Base-by-base conservation (phyloP, 2,797 vertebrate genomes). In the Sebastes umbrosus region DNA sequence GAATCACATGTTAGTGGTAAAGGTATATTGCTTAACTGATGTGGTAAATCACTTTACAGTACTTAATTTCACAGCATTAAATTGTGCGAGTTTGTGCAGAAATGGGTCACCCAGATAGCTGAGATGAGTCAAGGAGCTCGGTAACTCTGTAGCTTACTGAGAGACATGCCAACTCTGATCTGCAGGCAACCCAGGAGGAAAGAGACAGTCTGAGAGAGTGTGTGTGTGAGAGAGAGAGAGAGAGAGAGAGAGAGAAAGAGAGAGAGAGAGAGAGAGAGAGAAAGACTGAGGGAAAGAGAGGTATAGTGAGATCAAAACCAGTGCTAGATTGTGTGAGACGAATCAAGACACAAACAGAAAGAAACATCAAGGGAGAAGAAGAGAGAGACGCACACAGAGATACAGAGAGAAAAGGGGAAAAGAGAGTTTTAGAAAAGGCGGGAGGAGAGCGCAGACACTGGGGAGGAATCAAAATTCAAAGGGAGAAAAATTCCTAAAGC, bases 41-140 rank as follows among this genome's bases (percentile, higher is more conserved):
- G 81, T 75, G 54, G 25, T 27, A 73, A 85, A 82, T 77, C 13
- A 27, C 68, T 75, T 79, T 71, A 81, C 67, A 70, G 50, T 59
- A 18, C 52, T 84, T 84, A 57, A 46, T 79, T 78, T 86, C 82
- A 82, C 72, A 70, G 82, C 69, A 62, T 79, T 80, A 71, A 87
- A 87, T 83, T 82, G 75, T 82, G 82, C 2, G 85, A 78, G 75
- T 88, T 76, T 81, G 82, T 69, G 82, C 86, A 91, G 85, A 95
- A 95, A 89, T 94, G 88, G 93, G 94, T 96, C 93, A 95, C 90
- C 90, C 88, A 93, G 79, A 92, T 91, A 90, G 88, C 84, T 90
- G n/a, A 4, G 84, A 92, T 85, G 92, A 91, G 89, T 85, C 86
- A 84, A 88, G 86, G 72, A 84, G 87, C 77, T 88, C 24, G 5